A percentile compares a stretch with the other conserved stretches of the same genome.
Conservation (phyloP, 2,113 vertebrate species). For the Macquaria australasica region DNA sequence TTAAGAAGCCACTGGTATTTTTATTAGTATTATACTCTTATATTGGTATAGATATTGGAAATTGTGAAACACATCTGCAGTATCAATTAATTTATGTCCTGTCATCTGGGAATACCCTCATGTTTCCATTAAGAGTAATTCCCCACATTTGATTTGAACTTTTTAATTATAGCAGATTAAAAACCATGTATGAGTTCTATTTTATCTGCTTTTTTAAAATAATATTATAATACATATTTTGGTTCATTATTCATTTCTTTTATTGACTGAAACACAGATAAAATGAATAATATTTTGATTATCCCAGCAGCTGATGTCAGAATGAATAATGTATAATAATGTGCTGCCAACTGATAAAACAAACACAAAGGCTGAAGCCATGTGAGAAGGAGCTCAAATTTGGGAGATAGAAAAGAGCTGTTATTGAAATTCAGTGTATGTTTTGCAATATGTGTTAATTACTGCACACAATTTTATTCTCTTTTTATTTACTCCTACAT, state of each 20-base stretch:
- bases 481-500: neutral
- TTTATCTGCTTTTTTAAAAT: constrained; percentile 18
- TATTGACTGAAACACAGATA: constrained; percentile 11
- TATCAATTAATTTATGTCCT: neutral
- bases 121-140: neutral
- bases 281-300: constrained; percentile 16
- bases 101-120: neutral
- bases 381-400: neutral
- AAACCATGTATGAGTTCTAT: constrained; percentile 1
- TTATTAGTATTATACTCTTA: neutral
- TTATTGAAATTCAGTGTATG: neutral
- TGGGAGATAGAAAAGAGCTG: constrained; percentile 9
- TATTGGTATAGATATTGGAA: neutral
- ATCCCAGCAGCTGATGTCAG: constrained; percentile 10
- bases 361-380: constrained; percentile 25
- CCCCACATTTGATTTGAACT: neutral
- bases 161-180: constrained; percentile 17
- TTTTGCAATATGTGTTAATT: neutral
- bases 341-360: constrained; percentile 47
- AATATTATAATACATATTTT: constrained; percentile 9
- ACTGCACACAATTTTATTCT: neutral
- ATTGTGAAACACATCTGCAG: neutral
- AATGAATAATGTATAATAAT: constrained; percentile 44
- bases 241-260: constrained; percentile 39
- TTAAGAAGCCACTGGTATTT: neutral